Base-by-base conservation (phyloP, 2,888 invertebrate species). In the Campopleginae sp. region DNA sequence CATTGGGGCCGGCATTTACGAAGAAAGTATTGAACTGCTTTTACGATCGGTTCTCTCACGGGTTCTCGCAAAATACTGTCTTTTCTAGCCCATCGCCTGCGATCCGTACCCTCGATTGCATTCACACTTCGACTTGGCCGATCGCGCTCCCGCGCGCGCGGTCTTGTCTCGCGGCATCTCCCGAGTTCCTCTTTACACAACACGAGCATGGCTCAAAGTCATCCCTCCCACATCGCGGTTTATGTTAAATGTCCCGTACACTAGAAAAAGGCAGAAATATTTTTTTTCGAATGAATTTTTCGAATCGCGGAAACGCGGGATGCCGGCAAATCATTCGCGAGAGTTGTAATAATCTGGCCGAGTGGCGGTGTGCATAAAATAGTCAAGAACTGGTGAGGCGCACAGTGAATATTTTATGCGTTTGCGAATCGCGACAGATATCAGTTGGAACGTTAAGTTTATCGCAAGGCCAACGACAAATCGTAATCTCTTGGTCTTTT, bases 391-490 rank as follows among this genome's bases (percentile, higher is more conserved):
- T 63, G 31, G 42, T 48, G 75, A 68, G 66, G 80, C 75, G 54
- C 80, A 27, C 19, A 48, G 65, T 78, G 86, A 85, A 90, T 90
- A 88, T 89, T 90, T 91, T 90, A 91, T 89, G 90, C 90, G 89
- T 89, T 90, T 88, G 63, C 90, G 86, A 89, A 91, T 91, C 90
- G 90, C 90, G 90, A 85, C 87, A 82, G 89, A 88, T 92, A 92
- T 93, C 91, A 90, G 89, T 90, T 90, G 89, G 90, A 87, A 90
- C 91, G 90, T 90, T 89, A 90, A 91, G 90, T 93, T 93, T 92
- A 93, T 92, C 92, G 90, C 92, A 90, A 90, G 92, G 92, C 92
- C 91, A 93, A 92, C 92, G 92, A 92, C 92, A 91, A 91, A 92
- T 90, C 91, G 91, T 93, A 93, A 92, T 93, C 92, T 90, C 86